Evolutionary conservation across 2,888 invertebrate species (phyloP).

Genomic region (Dusona sp.): DNA sequence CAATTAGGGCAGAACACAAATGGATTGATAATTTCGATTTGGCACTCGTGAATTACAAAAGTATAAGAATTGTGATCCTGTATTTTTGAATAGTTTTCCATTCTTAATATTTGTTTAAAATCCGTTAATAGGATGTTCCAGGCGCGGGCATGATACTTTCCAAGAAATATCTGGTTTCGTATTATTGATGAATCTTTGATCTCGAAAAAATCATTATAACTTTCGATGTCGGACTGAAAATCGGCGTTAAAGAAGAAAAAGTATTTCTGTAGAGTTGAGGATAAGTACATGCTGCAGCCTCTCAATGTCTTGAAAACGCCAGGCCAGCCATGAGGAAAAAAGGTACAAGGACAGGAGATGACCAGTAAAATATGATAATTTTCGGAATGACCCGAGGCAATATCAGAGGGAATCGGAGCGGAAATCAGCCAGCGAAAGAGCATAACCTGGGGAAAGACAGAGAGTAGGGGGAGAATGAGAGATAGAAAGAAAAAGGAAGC

Average conservation of each 20-base stretch:
- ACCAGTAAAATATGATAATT: slow-evolving; percentile 59
- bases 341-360: slow-evolving; percentile 23
- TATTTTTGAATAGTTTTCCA: not conserved
- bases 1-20: too few relatives aligned
- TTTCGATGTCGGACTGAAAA: not conserved
- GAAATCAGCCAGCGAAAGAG: slow-evolving; percentile 47
- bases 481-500: slow-evolving; percentile 14
- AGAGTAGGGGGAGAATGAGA: slow-evolving; percentile 13
- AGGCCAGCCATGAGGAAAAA: not conserved
- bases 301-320: not conserved
- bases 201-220: not conserved
- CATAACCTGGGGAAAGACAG: not conserved
- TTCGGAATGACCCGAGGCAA: slow-evolving; percentile 58
- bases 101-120: not conserved
- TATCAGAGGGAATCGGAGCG: slow-evolving; percentile 53
- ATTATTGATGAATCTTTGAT: not conserved
- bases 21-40: not conserved
- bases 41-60: too few relatives aligned
- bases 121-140: not conserved
- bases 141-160: not conserved
- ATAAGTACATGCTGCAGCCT: not conserved
- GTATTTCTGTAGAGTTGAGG: not conserved
- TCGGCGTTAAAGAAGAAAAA: not conserved
- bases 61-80: too few relatives aligned
- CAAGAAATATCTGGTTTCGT: not conserved